Evolutionary conservation across 2,113 vertebrate species (phyloP), one percentile per base, ranked within the genome.

Genomic region (Bombycilla garrulus): DNA sequence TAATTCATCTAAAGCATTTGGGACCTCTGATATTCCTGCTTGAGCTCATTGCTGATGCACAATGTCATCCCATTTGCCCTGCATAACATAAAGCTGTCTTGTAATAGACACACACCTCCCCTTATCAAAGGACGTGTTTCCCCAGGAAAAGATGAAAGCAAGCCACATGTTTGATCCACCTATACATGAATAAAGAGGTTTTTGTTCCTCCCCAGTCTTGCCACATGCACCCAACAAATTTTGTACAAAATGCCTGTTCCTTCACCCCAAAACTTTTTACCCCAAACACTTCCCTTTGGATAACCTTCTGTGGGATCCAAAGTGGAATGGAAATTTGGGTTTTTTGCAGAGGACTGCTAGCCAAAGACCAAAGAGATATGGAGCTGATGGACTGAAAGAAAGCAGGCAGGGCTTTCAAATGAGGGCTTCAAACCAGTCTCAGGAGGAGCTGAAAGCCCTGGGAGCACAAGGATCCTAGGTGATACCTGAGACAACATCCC

Each of bases 21-120:
- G 90, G 83, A 96, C 90, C 80, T 74, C 80, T 80, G 93, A 88
- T 92, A 95, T 77, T 93, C 86, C 89, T 96, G 74, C 86, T 62
- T 65, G 83, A 95, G 88, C 96, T 96, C 92, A 92, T 91, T 95
- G 90, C 73, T 82, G 86, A 97, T 95, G 92, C 93, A 95, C 88
- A 90, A 29, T 96, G 88, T 95, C 94, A 93, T 80, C 92, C 64
- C 72, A 24, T 88, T 92, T 92, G 72, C 93, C 86, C 72, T 76
- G 82, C 84, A 71, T 83, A 96, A 91, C 90, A 95, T 94, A 95
- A 96, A 94, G 88, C 88, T 96, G 86, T 78, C 95, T 86, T 56
- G 81, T 79, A 91, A 89, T 13, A 96, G 76, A 81, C 86, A 87
- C 48, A 81, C 79, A 82, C 81, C 86, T 94, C 86, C 20, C 56